Percentiles rank a stretch among this genome's conserved stretches.
These are phyloP conservation scores for Poecile montanus DNA, from an alignment of 2,797 vertebrate genomes.

Conservation along the genomic window DNA sequence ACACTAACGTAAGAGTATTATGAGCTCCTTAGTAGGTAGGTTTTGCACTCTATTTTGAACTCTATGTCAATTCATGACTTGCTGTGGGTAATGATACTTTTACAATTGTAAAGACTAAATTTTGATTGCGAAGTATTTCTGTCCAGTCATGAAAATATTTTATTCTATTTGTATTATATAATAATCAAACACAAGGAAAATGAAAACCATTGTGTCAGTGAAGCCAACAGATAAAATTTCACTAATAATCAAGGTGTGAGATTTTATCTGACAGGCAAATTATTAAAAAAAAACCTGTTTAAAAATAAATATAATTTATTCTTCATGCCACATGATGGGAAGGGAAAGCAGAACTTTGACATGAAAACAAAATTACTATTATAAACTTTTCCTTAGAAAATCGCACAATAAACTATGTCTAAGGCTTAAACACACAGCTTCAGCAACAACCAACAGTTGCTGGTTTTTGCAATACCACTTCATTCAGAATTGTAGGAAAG, in stretches of 20 bases:
- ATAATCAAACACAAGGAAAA: not conserved
- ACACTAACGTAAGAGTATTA: not conserved
- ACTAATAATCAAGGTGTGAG: fast-evolving
- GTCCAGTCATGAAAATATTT: not conserved
- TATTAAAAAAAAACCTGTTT: not conserved
- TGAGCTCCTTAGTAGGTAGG: not conserved
- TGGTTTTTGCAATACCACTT: not conserved
- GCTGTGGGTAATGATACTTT: not conserved
- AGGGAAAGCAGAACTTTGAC: not conserved
- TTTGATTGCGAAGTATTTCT: not conserved
- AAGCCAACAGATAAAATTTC: not conserved
- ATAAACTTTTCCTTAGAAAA: not conserved
- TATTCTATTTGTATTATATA: not conserved
- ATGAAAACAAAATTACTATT: not conserved
- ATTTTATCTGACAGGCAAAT: not conserved
- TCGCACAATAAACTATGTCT: not conserved
- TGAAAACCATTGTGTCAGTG: not conserved
- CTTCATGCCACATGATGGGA: not conserved
- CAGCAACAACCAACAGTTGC: not conserved
- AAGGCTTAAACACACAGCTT: not conserved
- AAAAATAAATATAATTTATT: not conserved
- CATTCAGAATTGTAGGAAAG: not conserved
- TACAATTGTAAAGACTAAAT: not conserved
- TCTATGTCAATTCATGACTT: not conserved
- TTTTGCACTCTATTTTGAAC: not conserved